phyloP scores from a whole-genome alignment of 2,113 vertebrate genomes.

The Nothoprocta perdicaria region DNA sequence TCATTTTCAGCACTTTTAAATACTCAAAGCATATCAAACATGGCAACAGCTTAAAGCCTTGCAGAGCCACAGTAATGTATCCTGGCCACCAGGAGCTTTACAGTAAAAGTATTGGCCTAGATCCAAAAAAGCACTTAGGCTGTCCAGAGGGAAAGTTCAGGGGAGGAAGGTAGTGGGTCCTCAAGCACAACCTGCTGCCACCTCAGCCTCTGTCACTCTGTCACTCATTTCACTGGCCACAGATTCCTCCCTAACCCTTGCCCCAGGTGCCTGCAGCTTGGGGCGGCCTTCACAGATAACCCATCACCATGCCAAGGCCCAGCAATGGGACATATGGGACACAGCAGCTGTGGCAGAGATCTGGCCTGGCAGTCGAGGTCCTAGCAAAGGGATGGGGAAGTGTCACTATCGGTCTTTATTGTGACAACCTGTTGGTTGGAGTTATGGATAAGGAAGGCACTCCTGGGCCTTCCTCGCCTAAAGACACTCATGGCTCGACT shows the following conservation, averaged over 20 bases:
- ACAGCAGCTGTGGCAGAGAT: background rate
- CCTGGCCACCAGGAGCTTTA: background rate
- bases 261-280: background rate
- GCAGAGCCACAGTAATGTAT: background rate
- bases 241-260: background rate
- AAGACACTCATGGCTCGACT: background rate
- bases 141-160: background rate
- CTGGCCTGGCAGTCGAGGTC: background rate
- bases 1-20: background rate
- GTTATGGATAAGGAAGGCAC: background rate
- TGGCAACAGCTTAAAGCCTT: background rate
- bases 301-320: background rate
- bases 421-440: background rate
- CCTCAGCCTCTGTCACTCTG: background rate
- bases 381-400: fast-evolving
- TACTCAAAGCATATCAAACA: background rate
- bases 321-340: background rate
- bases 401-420: background rate
- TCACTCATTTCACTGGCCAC: fast-evolving
- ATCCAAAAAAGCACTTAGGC: slow-evolving; percentile 55
- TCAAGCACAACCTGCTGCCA: background rate
- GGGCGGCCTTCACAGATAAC: background rate
- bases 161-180: background rate
- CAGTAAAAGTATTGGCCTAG: background rate
- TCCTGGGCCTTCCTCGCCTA: background rate